Percentiles rank a stretch among this genome's conserved stretches.
These are phyloP conservation scores for Uloborus plumipes DNA, from an alignment of 2,888 invertebrate genomes.

Conservation along the genomic window DNA sequence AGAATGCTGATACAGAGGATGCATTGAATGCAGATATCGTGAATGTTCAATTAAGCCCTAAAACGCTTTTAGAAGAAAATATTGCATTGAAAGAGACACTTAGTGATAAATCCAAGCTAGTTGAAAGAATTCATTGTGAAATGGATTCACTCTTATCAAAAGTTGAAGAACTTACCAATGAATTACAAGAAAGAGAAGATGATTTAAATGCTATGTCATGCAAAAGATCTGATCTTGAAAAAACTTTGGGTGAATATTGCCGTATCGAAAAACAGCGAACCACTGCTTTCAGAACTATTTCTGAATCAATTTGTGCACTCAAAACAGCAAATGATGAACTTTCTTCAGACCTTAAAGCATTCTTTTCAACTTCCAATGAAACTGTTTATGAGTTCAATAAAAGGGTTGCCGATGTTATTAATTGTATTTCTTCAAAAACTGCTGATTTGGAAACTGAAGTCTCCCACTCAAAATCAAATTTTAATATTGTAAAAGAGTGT, in stretches of 20 bases:
- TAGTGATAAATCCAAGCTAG: conserved; percentile 36
- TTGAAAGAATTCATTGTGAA: conserved; percentile 53
- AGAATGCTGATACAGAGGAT: neutral
- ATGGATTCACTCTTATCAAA: conserved; percentile 45
- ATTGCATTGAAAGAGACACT: conserved; percentile 5
- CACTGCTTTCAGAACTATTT: neutral
- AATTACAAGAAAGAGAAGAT: conserved; percentile 31
- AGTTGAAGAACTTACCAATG: conserved; percentile 35
- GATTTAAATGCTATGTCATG: conserved; percentile 13
- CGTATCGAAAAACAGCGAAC: neutral
- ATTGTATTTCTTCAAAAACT: neutral
- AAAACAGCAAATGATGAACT: neutral
- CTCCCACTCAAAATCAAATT: conserved; percentile 15
- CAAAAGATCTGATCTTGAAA: conserved; percentile 11
- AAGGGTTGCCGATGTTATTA: neutral
- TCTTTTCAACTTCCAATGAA: neutral
- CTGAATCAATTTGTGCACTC: conserved; percentile 1
- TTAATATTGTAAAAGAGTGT: neutral
- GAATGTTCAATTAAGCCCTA: neutral
- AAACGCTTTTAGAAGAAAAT: conserved; percentile 20
- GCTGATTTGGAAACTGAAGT: neutral
- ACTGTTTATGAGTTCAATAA: neutral
- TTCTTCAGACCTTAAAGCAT: neutral
- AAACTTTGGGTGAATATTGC: conserved; percentile 2
- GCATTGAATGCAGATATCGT: neutral